These are phyloP conservation scores for Andrena minutula DNA, from an alignment of 2,888 invertebrate species.

Conservation along the genomic window DNA sequence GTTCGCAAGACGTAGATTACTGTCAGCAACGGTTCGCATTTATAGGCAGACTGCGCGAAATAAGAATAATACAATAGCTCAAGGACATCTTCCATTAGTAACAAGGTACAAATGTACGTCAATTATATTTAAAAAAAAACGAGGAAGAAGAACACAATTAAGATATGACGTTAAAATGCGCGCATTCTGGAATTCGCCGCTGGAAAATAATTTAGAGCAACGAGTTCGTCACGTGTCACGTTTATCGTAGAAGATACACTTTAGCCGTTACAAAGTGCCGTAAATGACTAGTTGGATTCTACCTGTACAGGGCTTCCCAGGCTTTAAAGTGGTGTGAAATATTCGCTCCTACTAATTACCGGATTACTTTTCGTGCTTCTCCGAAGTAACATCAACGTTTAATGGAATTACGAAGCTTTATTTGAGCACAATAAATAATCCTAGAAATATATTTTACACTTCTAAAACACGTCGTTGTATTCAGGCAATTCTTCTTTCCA, in stretches of 20 bases:
- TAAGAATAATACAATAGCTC: constrained; percentile 18
- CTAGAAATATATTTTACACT: constrained; percentile 2
- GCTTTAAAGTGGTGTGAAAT: background rate
- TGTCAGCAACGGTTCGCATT: constrained; percentile 46
- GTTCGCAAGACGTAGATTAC: constrained; percentile 57
- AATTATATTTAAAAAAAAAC: background rate
- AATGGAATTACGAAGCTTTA: constrained; percentile 1
- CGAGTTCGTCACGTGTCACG: constrained; percentile 31
- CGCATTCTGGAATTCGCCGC: background rate
- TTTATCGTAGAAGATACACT: constrained; percentile 59
- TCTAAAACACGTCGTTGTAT: background rate
- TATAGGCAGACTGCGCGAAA: constrained; percentile 40
- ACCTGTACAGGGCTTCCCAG: constrained; percentile 61
- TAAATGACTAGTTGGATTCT: constrained; percentile 79
- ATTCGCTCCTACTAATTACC: constrained; percentile 28
- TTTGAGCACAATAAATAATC: constrained; percentile 15
- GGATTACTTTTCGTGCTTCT: background rate
- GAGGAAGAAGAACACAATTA: background rate
- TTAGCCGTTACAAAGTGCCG: constrained; percentile 58
- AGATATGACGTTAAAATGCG: constrained; percentile 1
- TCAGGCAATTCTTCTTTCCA: background rate
- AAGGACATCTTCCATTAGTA: constrained; percentile 8
- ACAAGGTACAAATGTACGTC: constrained; percentile 14
- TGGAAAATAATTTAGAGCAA: constrained; percentile 21
- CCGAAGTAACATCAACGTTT: background rate